Conservation (phyloP, 2,888 invertebrate species). For the Parnassius mnemosyne region DNA sequence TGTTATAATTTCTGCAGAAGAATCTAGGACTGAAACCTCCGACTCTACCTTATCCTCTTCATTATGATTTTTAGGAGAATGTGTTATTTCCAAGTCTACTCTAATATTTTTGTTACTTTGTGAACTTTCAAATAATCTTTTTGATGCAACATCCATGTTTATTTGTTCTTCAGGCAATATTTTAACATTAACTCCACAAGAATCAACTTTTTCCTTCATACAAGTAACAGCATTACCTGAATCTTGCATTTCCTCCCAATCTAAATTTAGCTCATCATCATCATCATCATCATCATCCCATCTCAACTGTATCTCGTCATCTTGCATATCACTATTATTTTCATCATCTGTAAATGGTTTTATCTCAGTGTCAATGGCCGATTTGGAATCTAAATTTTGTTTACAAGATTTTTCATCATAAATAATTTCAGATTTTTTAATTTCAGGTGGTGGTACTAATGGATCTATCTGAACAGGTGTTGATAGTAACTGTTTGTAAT, state of each 20-base stretch:
- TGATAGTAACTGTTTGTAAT: constrained; percentile 1
- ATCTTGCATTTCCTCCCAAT: constrained; percentile 4
- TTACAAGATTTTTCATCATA: constrained; percentile 12
- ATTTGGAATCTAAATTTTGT: constrained; percentile 6
- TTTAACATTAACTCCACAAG: background rate
- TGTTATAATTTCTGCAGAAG: constrained; percentile 24
- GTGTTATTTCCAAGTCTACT: background rate
- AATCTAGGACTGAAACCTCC: constrained; percentile 10
- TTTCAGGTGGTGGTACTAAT: background rate
- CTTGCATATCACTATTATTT: constrained; percentile 31
- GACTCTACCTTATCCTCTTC: background rate
- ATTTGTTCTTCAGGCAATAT: background rate
- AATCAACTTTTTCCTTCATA: background rate
- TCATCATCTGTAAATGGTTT: constrained; percentile 15
- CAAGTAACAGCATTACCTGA: background rate
- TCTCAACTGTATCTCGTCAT: constrained; percentile 48
- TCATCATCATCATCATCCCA: constrained; percentile 58
- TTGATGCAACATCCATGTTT: background rate
- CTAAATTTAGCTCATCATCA: constrained; percentile 19
- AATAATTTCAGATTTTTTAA: constrained; percentile 1
- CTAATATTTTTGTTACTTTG: background rate
- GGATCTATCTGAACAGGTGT: background rate
- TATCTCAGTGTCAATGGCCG: constrained; percentile 3
- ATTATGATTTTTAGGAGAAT: background rate
- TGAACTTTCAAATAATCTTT: background rate